Evolutionary conservation across 2,797 vertebrate genomes (phyloP).

Genomic region (Arnoldichthys spilopterus): DNA sequence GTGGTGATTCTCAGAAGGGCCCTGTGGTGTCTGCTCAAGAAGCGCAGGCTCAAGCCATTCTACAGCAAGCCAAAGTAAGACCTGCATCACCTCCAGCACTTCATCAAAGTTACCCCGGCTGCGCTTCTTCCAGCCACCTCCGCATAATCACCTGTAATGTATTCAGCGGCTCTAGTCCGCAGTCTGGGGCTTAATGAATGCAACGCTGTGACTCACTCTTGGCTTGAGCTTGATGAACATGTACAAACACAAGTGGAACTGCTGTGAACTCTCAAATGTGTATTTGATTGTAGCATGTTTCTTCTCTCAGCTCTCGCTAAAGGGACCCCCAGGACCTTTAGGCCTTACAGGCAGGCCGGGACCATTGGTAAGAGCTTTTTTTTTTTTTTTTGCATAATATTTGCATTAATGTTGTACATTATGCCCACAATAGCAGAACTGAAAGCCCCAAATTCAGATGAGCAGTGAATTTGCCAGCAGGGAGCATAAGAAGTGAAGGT

Average conservation of each 20-base stretch:
- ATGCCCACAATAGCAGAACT: background rate
- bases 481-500: background rate
- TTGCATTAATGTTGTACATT: background rate
- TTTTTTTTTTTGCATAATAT: background rate
- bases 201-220: background rate
- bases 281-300: background rate
- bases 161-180: background rate
- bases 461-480: background rate
- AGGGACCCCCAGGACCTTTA: conserved; percentile 84
- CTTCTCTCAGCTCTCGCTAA: conserved; percentile 83
- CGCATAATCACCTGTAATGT: conserved; percentile 7
- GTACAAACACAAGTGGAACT: background rate
- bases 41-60: conserved; percentile 89
- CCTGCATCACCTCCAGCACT: background rate
- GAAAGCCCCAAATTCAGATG: background rate
- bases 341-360: conserved; percentile 88
- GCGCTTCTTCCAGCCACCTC: background rate
- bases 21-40: conserved; percentile 88
- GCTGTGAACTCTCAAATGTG: background rate
- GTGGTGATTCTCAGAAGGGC: conserved; percentile 84
- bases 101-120: conserved; percentile 4
- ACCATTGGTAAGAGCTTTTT: conserved; percentile 79
- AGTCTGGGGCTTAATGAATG: conserved; percentile 12
- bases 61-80: conserved; percentile 88
- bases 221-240: background rate